phyloP scores from a whole-genome alignment of 1,140 invertebrate species.

The Mycetomoellerius zeteki region DNA sequence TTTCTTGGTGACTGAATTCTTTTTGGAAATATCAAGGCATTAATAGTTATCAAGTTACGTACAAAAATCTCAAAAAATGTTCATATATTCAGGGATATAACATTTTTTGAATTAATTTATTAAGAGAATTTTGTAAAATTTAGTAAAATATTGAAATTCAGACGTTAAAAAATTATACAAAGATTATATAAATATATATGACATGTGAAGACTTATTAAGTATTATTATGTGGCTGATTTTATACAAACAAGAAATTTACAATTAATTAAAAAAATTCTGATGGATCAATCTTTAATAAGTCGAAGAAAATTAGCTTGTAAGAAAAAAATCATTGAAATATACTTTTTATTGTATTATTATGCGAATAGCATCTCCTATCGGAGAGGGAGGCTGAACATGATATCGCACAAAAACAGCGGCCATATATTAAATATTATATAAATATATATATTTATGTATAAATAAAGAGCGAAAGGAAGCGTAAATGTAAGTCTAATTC shows the following conservation, averaged over 20 bases:
- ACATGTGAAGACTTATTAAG: not conserved
- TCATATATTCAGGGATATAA: not conserved
- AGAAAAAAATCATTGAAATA: constrained; percentile 1
- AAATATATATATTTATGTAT: constrained; percentile 74
- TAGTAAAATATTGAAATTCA: not conserved
- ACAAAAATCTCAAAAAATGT: not conserved
- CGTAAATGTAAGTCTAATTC: constrained; percentile 56
- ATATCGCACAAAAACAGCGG: constrained; percentile 67
- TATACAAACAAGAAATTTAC: not conserved
- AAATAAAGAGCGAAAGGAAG: constrained; percentile 51
- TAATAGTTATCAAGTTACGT: not conserved
- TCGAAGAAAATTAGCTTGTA: constrained; percentile 7
- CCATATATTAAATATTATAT: constrained; percentile 75
- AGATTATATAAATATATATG: not conserved
- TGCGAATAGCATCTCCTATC: not conserved
- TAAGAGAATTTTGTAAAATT: constrained; percentile 1
- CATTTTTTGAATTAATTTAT: constrained; percentile 30
- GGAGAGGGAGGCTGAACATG: constrained; percentile 63
- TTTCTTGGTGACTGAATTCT: not conserved
- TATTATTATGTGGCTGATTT: not conserved
- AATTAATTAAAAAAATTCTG: not conserved
- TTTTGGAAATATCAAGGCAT: not conserved
- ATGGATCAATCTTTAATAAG: not conserved
- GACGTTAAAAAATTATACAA: not conserved
- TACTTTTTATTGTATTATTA: not conserved